Evolutionary conservation across 2,113 vertebrate genomes (phyloP).

Genomic region (Cheilinus undulatus): DNA sequence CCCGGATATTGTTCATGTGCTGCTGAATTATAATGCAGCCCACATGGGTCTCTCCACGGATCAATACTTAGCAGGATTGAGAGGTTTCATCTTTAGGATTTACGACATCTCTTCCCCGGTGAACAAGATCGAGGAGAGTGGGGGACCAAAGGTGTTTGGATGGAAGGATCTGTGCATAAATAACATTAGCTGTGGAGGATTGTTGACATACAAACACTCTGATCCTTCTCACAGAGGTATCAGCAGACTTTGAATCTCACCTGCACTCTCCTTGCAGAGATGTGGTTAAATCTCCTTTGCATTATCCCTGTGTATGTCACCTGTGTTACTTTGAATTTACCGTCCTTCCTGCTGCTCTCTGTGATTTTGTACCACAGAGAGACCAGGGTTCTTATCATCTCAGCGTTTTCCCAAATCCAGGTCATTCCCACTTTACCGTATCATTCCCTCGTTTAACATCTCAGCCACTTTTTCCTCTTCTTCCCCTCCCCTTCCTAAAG

Average conservation of each 20-base stretch:
- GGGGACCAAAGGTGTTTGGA: conserved; percentile 32
- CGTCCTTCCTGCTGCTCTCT: not conserved
- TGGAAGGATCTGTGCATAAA: conserved; percentile 34
- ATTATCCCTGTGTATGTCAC: conserved; percentile 1
- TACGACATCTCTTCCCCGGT: not conserved
- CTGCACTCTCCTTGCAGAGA: conserved; percentile 14
- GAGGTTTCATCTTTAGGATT: conserved; percentile 3
- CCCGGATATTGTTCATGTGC: not conserved
- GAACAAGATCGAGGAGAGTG: conserved; percentile 12
- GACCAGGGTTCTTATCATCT: conserved; percentile 19
- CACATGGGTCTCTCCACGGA: conserved; percentile 14
- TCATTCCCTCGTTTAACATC: conserved; percentile 1
- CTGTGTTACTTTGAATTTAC: conserved; percentile 17
- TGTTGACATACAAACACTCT: conserved; percentile 25
- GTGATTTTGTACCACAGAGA: not conserved
- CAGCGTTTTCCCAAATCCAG: not conserved
- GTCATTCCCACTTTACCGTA: not conserved
- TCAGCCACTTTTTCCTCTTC: conserved; percentile 2
- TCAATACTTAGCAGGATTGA: conserved; percentile 38
- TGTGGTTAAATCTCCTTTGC: conserved; percentile 1
- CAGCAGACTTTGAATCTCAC: conserved; percentile 15
- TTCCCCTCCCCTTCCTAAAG: not conserved
- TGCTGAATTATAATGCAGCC: not conserved
- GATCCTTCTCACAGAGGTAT: conserved; percentile 32
- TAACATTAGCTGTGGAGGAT: conserved; percentile 1